Base-by-base conservation (phyloP, 2,797 vertebrate genomes). In the Australoheros facetus region DNA sequence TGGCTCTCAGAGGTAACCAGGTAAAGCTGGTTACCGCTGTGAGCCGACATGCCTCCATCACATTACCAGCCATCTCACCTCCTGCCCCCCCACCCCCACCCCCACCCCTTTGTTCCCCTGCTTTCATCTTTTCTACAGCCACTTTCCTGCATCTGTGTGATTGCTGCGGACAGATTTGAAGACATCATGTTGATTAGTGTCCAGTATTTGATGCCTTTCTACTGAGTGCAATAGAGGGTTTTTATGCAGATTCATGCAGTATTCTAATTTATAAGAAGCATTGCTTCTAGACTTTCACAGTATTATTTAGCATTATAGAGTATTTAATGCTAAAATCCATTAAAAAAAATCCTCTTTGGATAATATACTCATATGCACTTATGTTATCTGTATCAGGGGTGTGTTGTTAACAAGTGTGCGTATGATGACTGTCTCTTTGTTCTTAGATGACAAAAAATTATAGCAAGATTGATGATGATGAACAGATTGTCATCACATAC, bases 81-180 rank as follows among this genome's bases (percentile, higher is more conserved):
- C 8, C 42, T 55, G 39, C 71, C 42, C 28, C 45, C 64, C 28
- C 83, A 77, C 72, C 11, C 74, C 77, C 77, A 26, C 8, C 51
- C 51, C 30, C 26, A 12, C 55, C 28, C 53, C 64, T 42, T 79
- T n/a, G 23, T 14, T 78, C 75, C 34, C 45, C 21, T 48, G 74
- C 86, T 89, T 87, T 90, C 84, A 89, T 90, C 87, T 89, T 77
- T 71, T 58, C 62, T 75, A 69, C 8, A 45, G 56, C 55, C 77
- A 58, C 75, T 79, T 81, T 55, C 78, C 76, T 72, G 57, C 81
- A 79, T 84, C 84, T 79, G 74, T 53, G 21, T 81, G 83, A 90
- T 89, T 86, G 83, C 85, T 62, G 73, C 16, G 16, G 75, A 51
- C 73, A 60, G 55, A 83, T 85, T 72, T 32, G 45, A 80, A 80